Conservation (phyloP, 2,797 vertebrate species). For the Crocidura indochinensis region DNA sequence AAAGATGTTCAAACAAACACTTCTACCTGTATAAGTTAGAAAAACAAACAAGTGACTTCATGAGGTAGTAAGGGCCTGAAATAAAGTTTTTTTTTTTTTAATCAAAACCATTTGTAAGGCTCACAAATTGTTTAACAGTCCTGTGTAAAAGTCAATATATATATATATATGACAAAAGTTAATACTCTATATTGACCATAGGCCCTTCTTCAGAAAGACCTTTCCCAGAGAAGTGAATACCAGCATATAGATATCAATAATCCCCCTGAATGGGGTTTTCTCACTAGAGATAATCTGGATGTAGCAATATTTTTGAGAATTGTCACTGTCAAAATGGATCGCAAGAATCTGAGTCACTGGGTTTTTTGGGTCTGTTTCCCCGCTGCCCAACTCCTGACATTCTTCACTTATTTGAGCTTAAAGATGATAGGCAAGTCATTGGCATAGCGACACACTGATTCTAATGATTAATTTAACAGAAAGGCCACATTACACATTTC, state of each 20-base stretch:
- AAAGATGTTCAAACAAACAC: not conserved
- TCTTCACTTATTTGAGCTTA: constrained; percentile 56
- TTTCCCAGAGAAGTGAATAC: not conserved
- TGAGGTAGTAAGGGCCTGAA: not conserved
- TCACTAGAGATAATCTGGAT: not conserved
- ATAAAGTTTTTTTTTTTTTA: constrained; percentile 43
- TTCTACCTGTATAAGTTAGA: constrained; percentile 1
- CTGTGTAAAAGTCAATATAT: constrained; percentile 31
- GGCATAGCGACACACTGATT: constrained; percentile 42
- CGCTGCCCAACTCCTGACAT: not conserved
- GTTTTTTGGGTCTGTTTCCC: not conserved
- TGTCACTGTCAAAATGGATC: constrained; percentile 24
- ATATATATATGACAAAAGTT: too few species aligned
- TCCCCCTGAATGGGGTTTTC: too few species aligned
- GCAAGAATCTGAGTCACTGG: not conserved
- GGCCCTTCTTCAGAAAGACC: constrained; percentile 41
- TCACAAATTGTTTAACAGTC: constrained; percentile 33
- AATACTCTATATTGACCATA: not conserved
- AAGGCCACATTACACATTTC: constrained; percentile 47
- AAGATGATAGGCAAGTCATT: constrained; percentile 60
- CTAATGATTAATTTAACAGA: constrained; percentile 70
- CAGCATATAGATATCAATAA: too few species aligned
- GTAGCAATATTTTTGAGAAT: constrained; percentile 32
- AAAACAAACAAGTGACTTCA: constrained; percentile 41
- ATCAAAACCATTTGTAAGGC: constrained; percentile 37